Percentiles rank a stretch among this genome's conserved stretches.
Evolutionary conservation across 2,113 vertebrate genomes (phyloP).

Genomic region (Aplodontia rufa): DNA sequence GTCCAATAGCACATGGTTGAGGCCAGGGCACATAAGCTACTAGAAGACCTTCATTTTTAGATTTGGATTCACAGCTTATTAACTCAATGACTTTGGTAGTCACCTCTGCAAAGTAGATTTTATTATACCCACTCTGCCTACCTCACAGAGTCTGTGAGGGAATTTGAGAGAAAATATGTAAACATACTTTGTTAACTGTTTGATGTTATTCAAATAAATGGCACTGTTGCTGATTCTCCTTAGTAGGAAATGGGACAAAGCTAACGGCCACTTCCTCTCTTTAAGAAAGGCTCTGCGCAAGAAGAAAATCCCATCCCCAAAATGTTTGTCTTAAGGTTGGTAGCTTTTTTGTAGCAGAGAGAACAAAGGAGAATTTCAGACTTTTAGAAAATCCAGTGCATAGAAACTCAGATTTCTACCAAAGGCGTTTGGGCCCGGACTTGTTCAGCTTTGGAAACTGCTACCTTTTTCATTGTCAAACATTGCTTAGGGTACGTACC

Average conservation of each 20-base stretch:
- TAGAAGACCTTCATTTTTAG: not conserved
- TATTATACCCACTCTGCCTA: not conserved
- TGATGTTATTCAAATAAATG: not conserved
- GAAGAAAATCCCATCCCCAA: not conserved
- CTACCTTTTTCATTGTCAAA: not conserved
- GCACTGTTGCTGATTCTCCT: not conserved
- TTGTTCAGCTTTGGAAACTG: not conserved
- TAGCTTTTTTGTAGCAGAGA: not conserved
- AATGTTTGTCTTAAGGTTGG: not conserved
- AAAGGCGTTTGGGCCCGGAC: not conserved
- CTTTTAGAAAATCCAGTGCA: not conserved
- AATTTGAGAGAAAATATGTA: not conserved
- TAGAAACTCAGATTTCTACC: constrained; percentile 47
- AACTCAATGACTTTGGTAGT: not conserved
- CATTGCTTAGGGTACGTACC: not conserved
- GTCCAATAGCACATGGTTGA: not conserved
- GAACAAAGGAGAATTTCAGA: not conserved
- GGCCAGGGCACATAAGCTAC: not conserved
- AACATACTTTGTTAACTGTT: not conserved
- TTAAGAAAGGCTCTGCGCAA: not conserved
- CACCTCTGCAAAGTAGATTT: not conserved
- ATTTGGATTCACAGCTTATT: not conserved
- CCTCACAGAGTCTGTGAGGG: not conserved
- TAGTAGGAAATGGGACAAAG: not conserved
- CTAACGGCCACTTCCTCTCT: not conserved